These are phyloP conservation scores for Thryonomys swinderianus DNA, from an alignment of 2,113 vertebrate species.

Conservation along the genomic window DNA sequence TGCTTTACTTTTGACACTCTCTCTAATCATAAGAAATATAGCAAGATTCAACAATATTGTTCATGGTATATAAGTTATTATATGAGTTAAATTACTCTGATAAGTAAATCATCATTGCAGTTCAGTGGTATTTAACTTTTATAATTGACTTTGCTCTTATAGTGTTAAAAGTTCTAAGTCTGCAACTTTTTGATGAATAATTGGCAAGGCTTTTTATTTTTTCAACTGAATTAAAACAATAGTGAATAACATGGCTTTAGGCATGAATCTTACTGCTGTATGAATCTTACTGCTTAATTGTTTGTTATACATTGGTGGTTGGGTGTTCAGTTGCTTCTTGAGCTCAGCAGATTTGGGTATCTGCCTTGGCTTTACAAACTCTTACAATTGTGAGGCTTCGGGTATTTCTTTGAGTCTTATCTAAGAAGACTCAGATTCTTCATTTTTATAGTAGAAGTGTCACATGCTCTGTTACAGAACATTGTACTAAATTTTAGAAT, in stretches of 20 bases:
- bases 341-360: background rate
- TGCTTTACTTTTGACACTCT: background rate
- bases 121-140: background rate
- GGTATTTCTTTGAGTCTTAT: background rate
- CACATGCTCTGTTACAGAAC: background rate
- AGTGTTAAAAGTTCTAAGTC: background rate
- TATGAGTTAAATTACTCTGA: conserved; percentile 18
- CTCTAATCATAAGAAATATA: background rate
- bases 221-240: background rate
- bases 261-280: background rate
- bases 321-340: background rate
- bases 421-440: background rate
- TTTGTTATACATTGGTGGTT: background rate
- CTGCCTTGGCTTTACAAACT: background rate
- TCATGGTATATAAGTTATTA: background rate
- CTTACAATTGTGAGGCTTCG: background rate
- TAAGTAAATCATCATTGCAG: background rate
- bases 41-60: background rate
- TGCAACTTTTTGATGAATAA: background rate
- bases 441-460: background rate
- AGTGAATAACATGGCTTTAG: background rate
- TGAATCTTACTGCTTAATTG: background rate
- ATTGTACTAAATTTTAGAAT: background rate
- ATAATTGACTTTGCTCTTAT: background rate
- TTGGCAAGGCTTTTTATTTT: background rate